Evolutionary conservation across 2,888 invertebrate species (phyloP).

Genomic region (Rhamphomyia laevipes): DNA sequence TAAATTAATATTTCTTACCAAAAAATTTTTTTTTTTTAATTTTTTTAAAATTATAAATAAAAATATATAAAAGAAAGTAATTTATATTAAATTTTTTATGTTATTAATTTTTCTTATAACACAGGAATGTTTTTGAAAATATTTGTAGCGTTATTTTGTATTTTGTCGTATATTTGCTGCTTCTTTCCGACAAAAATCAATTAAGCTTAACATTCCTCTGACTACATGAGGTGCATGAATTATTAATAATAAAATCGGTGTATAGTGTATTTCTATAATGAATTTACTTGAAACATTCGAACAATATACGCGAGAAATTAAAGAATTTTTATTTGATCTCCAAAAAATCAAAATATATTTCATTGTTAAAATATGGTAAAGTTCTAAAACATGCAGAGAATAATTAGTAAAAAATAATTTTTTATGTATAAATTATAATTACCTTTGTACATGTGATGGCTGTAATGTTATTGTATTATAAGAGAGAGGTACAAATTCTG

Average conservation of each 20-base stretch:
- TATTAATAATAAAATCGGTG: neutral
- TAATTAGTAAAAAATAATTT: neutral
- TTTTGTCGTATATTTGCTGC: constrained; percentile 86
- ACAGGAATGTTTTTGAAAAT: no score
- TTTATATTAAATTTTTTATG: no score
- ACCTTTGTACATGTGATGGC: constrained; percentile 72
- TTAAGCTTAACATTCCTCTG: constrained; percentile 80
- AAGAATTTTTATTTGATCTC: constrained; percentile 93
- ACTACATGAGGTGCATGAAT: constrained; percentile 70
- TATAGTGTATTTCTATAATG: neutral
- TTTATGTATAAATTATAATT: constrained; percentile 11
- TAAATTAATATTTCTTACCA: no score
- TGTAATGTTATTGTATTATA: constrained; percentile 91
- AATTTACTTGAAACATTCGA: constrained; percentile 47
- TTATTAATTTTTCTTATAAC: no score
- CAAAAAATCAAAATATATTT: constrained; percentile 98
- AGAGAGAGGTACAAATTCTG: constrained; percentile 92
- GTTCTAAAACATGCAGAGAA: constrained; percentile 42
- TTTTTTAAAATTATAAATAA: no score
- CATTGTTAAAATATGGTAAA: constrained; percentile 80
- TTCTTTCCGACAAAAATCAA: constrained; percentile 86
- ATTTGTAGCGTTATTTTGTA: no score
- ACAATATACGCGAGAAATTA: constrained; percentile 96
- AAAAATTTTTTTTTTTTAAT: no score
- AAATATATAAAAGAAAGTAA: no score